These are phyloP conservation scores for Rhopalosiphum maidis DNA, from an alignment of 1,140 invertebrate genomes.

Conservation along the genomic window DNA sequence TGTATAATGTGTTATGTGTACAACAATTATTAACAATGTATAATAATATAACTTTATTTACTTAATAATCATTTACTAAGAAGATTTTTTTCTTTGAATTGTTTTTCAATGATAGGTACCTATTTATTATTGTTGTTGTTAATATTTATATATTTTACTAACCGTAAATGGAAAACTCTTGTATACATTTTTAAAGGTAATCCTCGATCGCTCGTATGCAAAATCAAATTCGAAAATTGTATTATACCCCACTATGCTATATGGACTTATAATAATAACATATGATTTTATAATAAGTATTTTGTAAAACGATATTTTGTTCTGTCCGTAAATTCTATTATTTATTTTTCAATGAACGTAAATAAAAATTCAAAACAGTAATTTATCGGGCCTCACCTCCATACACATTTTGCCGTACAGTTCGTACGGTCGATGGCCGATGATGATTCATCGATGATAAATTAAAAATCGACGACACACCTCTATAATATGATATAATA, in stretches of 20 bases:
- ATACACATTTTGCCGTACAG: not conserved
- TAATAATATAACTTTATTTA: no score
- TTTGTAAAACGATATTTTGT: not conserved
- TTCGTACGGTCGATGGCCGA: not conserved
- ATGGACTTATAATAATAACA: not conserved
- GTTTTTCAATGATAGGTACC: not conserved
- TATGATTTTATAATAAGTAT: not conserved
- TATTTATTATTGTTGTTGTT: not conserved
- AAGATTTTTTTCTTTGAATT: not conserved
- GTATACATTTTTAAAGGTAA: not conserved
- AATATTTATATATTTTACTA: not conserved
- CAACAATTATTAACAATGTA: no score
- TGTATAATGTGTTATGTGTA: no score
- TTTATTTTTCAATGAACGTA: not conserved
- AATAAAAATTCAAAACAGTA: conserved; percentile 18
- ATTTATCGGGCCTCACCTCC: not conserved
- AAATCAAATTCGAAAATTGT: not conserved
- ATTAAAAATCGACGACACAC: not conserved
- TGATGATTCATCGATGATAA: not conserved
- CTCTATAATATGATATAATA: not conserved
- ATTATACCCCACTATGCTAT: not conserved
- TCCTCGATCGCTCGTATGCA: not conserved
- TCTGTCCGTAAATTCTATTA: not conserved
- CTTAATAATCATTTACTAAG: no score
- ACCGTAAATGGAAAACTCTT: not conserved